Percentiles rank a stretch among this genome's conserved stretches.
These are phyloP conservation scores for Drosophila pruinosa DNA, from an alignment of 1,140 invertebrate genomes.

Conservation along the genomic window DNA sequence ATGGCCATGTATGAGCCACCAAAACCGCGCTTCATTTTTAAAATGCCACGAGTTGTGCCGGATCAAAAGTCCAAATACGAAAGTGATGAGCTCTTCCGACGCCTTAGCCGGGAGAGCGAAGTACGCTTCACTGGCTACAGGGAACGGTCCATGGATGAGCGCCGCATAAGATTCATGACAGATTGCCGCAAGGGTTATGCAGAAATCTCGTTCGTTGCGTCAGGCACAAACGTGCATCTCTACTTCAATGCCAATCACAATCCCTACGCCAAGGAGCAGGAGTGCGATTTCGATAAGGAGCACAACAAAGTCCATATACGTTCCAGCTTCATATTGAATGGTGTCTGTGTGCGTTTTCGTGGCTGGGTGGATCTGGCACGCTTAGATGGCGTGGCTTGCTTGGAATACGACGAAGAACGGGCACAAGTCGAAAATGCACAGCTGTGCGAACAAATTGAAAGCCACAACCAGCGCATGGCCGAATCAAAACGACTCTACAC, in stretches of 20 bases:
- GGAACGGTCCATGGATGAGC: slow-evolving; percentile 94
- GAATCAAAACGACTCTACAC: slow-evolving; percentile 59
- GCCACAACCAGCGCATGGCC: slow-evolving; percentile 87
- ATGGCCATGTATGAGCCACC: slow-evolving; percentile 91
- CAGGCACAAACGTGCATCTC: slow-evolving; percentile 96
- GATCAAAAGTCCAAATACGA: slow-evolving; percentile 98
- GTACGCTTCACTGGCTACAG: slow-evolving; percentile 96
- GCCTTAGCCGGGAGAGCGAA: slow-evolving; percentile 96
- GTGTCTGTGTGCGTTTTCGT: slow-evolving; percentile 97
- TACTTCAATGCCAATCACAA: slow-evolving; percentile 89
- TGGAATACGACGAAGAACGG: slow-evolving; percentile 95
- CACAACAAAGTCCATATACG: slow-evolving; percentile 97
- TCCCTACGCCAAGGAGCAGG: slow-evolving; percentile 88
- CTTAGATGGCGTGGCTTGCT: slow-evolving; percentile 95
- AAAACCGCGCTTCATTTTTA: slow-evolving; percentile 93
- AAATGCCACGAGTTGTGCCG: slow-evolving; percentile 97
- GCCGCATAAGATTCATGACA: slow-evolving; percentile 95
- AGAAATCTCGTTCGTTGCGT: slow-evolving; percentile 95
- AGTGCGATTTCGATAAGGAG: slow-evolving; percentile 98
- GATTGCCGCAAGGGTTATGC: slow-evolving; percentile 97
- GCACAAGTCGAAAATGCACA: slow-evolving; percentile 92
- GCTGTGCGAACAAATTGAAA: slow-evolving; percentile 93
- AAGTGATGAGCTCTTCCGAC: slow-evolving; percentile 96
- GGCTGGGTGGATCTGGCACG: slow-evolving; percentile 97
- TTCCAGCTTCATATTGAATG: slow-evolving; percentile 98